These are phyloP conservation scores for Bos taurus DNA, from an alignment of 2,113 vertebrate species.

Conservation along the genomic window ARS-UCD2.0 NC_037356.1:36244001-36244500, in stretches of 20 bases:
- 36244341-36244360: slow-evolving; percentile 14
- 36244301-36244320: slow-evolving; percentile 45
- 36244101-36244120: neutral
- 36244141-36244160: neutral
- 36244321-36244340: slow-evolving; percentile 40
- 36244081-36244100: neutral
- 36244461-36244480: slow-evolving; percentile 33
- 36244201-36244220: neutral
- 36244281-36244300: slow-evolving; percentile 4
- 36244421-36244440: neutral
- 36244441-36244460: neutral
- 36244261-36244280: neutral
- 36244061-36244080: neutral
- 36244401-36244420: slow-evolving; percentile 27
- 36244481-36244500: neutral
- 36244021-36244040: neutral
- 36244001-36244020: neutral
- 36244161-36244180: neutral
- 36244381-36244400: slow-evolving; percentile 38
- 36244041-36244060: neutral
- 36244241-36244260: neutral
- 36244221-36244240: neutral
- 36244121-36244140: slow-evolving; percentile 15
- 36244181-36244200: neutral
- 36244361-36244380: slow-evolving; percentile 35